Evolutionary conservation across 2,797 vertebrate species (phyloP), one percentile per base, ranked within the genome.

Genomic region (Sebastiscus albofasciatus): DNA sequence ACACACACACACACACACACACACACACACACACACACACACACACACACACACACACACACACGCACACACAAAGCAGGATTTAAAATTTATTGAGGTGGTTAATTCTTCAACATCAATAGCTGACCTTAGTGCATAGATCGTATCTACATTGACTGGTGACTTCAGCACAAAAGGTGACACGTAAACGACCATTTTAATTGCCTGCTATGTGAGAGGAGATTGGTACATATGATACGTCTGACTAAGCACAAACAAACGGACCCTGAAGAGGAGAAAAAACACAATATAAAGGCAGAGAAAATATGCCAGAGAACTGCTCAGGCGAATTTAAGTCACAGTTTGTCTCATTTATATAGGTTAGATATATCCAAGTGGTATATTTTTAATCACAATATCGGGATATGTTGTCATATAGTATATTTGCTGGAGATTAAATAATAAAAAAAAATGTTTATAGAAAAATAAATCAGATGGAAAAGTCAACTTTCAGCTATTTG

Each of bases 181-280:
- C 49, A 80, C 4, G 55, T 2, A 67, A 46, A 36, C 58, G 49
- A 46, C 11, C 13, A 11, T 72, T 80, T 85, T 67, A 84, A 85
- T 66, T 52, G 61, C n/a, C 39, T 65, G 42, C 29, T 18, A 1
- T 31, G 68, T 46, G 49, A 72, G 16, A 8, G 33, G 65, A 77
- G 85, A 82, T 49, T 18, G 64, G 55, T 46, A 59, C 55, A 55
- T 81, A 56, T 72, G 39, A 81, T 61, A 20, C 11, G 20, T 67
- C 66, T 78, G 67, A 84, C 60, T 90, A 67, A 88, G 71, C 70
- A 52, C 54, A 71, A 84, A 87, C 39, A 73, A 72, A 64, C 22
- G 26, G 39, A 42, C 13, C 13, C 6, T 42, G 39, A 42, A 42
- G 16, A 39, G 36, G 14, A 14, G 54, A 66, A 20, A 6, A 58